Conservation (phyloP, 1,140 invertebrate species). For the Wiebesia pumilae region DNA sequence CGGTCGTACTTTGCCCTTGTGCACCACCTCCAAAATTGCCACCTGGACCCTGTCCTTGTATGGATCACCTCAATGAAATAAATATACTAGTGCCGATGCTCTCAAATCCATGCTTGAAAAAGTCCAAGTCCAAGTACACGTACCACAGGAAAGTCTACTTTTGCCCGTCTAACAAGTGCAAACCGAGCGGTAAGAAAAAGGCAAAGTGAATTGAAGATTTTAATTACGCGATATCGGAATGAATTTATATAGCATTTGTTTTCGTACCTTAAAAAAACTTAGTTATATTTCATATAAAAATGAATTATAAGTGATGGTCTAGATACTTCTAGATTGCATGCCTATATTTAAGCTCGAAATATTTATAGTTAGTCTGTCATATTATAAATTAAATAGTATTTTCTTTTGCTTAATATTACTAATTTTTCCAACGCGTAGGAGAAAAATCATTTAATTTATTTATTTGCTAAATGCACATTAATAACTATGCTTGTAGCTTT, state of each 20-base stretch:
- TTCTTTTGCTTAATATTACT: too few relatives aligned
- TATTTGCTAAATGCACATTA: too few relatives aligned
- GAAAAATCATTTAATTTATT: too few relatives aligned
- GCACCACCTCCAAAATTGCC: constrained; percentile 62
- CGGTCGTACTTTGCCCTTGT: constrained; percentile 60
- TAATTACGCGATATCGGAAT: background rate
- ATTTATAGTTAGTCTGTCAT: too few relatives aligned
- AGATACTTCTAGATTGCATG: too few relatives aligned
- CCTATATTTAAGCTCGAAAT: too few relatives aligned
- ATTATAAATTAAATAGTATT: too few relatives aligned
- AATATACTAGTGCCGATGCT: background rate
- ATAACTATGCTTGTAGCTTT: background rate
- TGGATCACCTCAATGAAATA: background rate
- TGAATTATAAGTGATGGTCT: too few relatives aligned
- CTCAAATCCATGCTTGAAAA: constrained; percentile 44
- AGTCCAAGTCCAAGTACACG: constrained; percentile 49
- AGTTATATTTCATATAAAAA: too few relatives aligned
- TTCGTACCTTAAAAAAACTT: too few relatives aligned
- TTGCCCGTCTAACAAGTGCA: constrained; percentile 36
- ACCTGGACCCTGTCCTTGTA: constrained; percentile 62
- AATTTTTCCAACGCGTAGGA: too few relatives aligned
- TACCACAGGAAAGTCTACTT: constrained; percentile 43
- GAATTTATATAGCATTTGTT: background rate
- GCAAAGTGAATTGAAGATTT: background rate
- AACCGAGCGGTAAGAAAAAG: background rate